Conservation (phyloP, 2,797 vertebrate genomes). For the Danio albolineatus region DNA sequence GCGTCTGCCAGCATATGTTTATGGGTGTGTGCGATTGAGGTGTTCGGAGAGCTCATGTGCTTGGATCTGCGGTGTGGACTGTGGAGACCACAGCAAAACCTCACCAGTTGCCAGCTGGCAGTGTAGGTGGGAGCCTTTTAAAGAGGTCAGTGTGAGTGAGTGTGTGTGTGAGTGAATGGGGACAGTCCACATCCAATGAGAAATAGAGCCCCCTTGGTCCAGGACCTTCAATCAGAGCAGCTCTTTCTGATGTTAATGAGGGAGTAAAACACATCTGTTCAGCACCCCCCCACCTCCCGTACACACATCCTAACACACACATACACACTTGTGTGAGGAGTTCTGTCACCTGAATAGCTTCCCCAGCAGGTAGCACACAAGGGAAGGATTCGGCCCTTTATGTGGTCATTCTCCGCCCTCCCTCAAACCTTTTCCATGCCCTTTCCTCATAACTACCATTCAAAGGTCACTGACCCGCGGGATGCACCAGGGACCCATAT, state of each 20-base stretch:
- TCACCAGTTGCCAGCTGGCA: conserved; percentile 89
- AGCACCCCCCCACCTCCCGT: conserved; percentile 78
- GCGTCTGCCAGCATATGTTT: conserved; percentile 38
- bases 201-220: conserved; percentile 83
- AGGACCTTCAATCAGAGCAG: conserved; percentile 84
- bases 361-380: conserved; percentile 91
- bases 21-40: conserved; percentile 31
- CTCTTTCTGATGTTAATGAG: conserved; percentile 94
- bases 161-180: conserved; percentile 61
- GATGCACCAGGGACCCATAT: conserved; percentile 52
- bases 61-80: conserved; percentile 85
- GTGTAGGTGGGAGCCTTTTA: conserved; percentile 70
- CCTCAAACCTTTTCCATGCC: conserved; percentile 20
- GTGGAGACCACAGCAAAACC: conserved; percentile 85
- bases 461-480: conserved; percentile 34
- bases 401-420: conserved; percentile 67
- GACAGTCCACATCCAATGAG: conserved; percentile 86
- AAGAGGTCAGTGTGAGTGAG: conserved; percentile 63
- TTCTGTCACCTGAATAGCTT: conserved; percentile 93
- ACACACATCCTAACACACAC: conserved; percentile 50
- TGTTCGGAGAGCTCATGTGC: conserved; percentile 36
- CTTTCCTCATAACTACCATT: conserved; percentile 46
- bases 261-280: conserved; percentile 93
- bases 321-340: conserved; percentile 72
- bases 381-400: conserved; percentile 84